phyloP scores from a whole-genome alignment of 1,140 invertebrate species.

The Agraylea sexmaculata region DNA sequence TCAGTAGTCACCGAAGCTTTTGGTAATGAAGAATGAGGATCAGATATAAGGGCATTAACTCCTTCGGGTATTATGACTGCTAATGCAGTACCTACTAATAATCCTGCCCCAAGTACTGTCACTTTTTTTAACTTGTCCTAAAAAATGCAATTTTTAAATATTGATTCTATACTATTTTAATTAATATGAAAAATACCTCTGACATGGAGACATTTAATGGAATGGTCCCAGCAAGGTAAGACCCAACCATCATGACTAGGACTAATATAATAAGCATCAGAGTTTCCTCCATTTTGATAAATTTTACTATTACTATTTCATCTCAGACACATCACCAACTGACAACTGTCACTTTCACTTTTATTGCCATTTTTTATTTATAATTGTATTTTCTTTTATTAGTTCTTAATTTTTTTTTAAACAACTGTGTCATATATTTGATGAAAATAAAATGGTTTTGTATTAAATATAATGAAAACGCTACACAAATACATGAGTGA shows the following conservation, averaged over 20 bases:
- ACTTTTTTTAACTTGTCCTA: slow-evolving; percentile 90
- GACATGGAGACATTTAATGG: slow-evolving; percentile 87
- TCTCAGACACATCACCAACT: no score
- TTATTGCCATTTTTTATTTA: no score
- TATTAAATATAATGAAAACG: no score
- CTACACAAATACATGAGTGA: no score
- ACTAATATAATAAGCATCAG: slow-evolving; percentile 67
- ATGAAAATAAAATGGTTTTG: no score
- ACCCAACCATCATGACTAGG: slow-evolving; percentile 88
- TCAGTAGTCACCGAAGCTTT: slow-evolving; percentile 14
- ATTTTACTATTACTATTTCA: no score
- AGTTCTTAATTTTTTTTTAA: no score
- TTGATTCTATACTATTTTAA: background rate
- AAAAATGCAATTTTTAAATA: slow-evolving; percentile 25
- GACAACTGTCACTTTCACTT: no score
- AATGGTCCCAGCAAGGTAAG: slow-evolving; percentile 86
- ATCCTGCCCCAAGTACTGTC: slow-evolving; percentile 89
- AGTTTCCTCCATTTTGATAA: slow-evolving; percentile 73
- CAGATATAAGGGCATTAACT: slow-evolving; percentile 66
- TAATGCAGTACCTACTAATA: slow-evolving; percentile 94
- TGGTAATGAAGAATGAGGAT: slow-evolving; percentile 21
- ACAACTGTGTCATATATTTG: no score
- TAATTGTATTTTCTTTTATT: no score
- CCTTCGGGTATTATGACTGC: slow-evolving; percentile 99
- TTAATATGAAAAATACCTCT: slow-evolving; percentile 53